Evolutionary conservation across 2,888 invertebrate genomes (phyloP).

Genomic region (Molorchus minor): DNA sequence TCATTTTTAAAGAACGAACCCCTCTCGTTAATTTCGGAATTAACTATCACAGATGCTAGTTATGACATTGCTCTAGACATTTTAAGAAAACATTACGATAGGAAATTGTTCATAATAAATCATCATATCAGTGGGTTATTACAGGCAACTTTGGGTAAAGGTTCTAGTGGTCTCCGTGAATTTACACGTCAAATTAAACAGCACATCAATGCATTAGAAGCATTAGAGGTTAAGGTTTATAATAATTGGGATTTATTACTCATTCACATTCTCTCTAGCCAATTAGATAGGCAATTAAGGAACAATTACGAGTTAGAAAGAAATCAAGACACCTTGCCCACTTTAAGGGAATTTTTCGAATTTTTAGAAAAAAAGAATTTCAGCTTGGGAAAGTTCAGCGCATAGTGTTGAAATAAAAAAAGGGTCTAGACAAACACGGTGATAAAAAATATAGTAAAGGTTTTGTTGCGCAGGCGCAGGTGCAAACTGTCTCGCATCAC

Average conservation of each 20-base stretch:
- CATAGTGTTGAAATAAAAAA: not conserved
- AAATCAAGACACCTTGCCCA: not conserved
- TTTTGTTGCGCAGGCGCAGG: not conserved
- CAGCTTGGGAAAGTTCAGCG: not conserved
- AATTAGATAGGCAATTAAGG: not conserved
- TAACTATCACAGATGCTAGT: slow-evolving; percentile 10
- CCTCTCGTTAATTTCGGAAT: slow-evolving; percentile 11
- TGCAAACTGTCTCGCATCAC: not conserved
- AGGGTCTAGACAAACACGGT: not conserved
- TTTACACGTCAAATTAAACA: slow-evolving; percentile 8
- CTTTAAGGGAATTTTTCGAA: not conserved
- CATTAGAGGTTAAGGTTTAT: slow-evolving; percentile 7
- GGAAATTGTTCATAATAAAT: slow-evolving; percentile 14
- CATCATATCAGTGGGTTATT: slow-evolving; percentile 12
- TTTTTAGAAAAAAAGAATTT: slow-evolving; percentile 9
- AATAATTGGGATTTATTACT: not conserved
- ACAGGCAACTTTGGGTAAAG: slow-evolving; percentile 1
- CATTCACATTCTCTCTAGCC: not conserved
- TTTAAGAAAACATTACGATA: slow-evolving; percentile 9
- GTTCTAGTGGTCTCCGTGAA: slow-evolving; percentile 10
- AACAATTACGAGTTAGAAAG: slow-evolving; percentile 59
- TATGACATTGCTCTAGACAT: slow-evolving; percentile 13
- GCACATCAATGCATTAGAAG: slow-evolving; percentile 18
- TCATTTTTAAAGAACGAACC: slow-evolving; percentile 14
- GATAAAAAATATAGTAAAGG: not conserved